These are phyloP conservation scores for Trichogramma pretiosum DNA, from an alignment of 1,140 invertebrate species.

Conservation along the genomic window DNA sequence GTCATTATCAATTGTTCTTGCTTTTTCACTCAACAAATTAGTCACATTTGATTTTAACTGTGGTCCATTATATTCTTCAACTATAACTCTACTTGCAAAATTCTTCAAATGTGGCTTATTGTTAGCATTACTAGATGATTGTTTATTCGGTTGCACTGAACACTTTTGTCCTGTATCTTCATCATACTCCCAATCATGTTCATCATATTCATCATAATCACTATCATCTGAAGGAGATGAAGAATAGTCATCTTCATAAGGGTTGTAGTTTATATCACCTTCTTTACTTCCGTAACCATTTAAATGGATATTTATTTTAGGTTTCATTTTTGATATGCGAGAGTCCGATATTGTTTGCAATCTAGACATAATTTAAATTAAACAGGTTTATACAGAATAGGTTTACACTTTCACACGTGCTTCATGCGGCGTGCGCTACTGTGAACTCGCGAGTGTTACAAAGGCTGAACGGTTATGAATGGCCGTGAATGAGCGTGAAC, in stretches of 20 bases:
- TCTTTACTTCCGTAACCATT: slow-evolving; percentile 14
- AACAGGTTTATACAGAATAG: no score
- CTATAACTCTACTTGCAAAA: slow-evolving; percentile 73
- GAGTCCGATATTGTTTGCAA: background rate
- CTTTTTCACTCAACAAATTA: slow-evolving; percentile 59
- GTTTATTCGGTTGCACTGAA: no score
- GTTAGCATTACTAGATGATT: background rate
- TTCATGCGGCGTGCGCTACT: no score
- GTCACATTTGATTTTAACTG: slow-evolving; percentile 54
- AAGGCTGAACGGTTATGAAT: no score
- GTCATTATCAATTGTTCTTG: slow-evolving; percentile 58
- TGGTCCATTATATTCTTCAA: slow-evolving; percentile 71
- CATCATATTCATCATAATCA: slow-evolving; percentile 27
- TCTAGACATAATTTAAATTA: no score
- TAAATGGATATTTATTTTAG: background rate
- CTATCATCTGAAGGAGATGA: no score
- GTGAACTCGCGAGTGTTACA: no score
- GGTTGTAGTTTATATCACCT: no score
- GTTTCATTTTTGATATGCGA: background rate
- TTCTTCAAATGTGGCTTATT: no score
- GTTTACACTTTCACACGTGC: no score
- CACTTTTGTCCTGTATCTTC: slow-evolving; percentile 26
- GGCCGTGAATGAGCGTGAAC: no score
- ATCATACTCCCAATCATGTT: slow-evolving; percentile 32
- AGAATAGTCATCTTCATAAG: background rate